Percentiles rank a stretch among this genome's conserved stretches.
Evolutionary conservation across 2,797 vertebrate genomes (phyloP).

Genomic region (Chrosomus eos): DNA sequence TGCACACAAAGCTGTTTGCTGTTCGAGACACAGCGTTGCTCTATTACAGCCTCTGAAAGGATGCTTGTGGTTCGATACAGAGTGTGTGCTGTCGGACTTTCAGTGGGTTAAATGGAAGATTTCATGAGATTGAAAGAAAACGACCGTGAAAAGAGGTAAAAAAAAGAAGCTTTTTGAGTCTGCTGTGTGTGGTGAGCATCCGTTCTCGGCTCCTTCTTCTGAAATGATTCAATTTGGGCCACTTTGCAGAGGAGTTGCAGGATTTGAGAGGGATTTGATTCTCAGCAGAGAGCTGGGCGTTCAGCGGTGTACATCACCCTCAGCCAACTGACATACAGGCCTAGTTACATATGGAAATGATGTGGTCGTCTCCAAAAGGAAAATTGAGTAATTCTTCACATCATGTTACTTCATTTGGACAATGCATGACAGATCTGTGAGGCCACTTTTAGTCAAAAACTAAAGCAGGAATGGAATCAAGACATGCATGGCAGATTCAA

Average conservation of each 20-base stretch:
- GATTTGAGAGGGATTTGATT: slow-evolving; percentile 46
- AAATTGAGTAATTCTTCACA: slow-evolving; percentile 9
- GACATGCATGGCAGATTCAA: not conserved
- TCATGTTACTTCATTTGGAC: not conserved
- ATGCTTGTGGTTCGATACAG: slow-evolving; percentile 35
- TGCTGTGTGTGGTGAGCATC: slow-evolving; percentile 18
- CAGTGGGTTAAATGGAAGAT: slow-evolving; percentile 40
- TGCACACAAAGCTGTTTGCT: slow-evolving; percentile 33
- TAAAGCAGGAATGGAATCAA: not conserved
- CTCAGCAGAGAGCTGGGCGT: slow-evolving; percentile 30
- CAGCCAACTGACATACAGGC: slow-evolving; percentile 40
- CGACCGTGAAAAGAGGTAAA: slow-evolving; percentile 16
- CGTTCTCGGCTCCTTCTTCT: slow-evolving; percentile 29
- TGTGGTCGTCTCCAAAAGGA: not conserved
- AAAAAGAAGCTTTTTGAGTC: slow-evolving; percentile 12
- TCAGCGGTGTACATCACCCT: slow-evolving; percentile 32
- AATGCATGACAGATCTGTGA: not conserved
- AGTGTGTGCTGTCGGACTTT: slow-evolving; percentile 26
- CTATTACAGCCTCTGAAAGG: slow-evolving; percentile 40
- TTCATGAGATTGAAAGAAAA: slow-evolving; percentile 13
- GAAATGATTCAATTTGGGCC: slow-evolving; percentile 50
- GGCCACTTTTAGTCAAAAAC: not conserved
- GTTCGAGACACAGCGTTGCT: slow-evolving; percentile 30
- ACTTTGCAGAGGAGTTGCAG: slow-evolving; percentile 42
- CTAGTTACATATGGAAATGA: slow-evolving; percentile 31